Evolutionary conservation across 2,113 vertebrate genomes (phyloP).

Genomic region (Tympanuchus pallidicinctus): DNA sequence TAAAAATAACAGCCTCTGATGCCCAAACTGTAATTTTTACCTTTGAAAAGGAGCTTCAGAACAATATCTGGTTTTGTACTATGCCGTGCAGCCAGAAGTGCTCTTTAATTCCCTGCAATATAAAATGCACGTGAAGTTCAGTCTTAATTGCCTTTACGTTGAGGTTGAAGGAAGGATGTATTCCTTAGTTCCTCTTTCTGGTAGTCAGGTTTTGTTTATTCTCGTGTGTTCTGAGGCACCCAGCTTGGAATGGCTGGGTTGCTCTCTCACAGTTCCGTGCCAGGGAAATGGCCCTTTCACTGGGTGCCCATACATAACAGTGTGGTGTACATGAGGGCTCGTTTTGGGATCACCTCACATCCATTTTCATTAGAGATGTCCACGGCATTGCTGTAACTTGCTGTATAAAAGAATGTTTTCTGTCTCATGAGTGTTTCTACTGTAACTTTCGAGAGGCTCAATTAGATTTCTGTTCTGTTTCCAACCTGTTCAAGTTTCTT

Average conservation of each 20-base stretch:
- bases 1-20: not conserved
- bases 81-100: not conserved
- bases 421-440: not conserved
- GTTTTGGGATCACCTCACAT: not conserved
- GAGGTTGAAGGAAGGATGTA: not conserved
- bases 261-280: not conserved
- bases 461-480: conserved; percentile 30
- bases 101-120: not conserved
- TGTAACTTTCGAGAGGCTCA: not conserved
- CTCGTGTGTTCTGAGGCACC: not conserved
- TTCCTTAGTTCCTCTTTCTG: not conserved
- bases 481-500: conserved; percentile 57
- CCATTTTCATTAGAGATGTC: not conserved
- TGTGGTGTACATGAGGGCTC: not conserved
- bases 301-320: not conserved
- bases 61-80: not conserved
- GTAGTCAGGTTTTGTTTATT: not conserved
- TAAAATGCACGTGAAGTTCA: not conserved
- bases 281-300: not conserved
- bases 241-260: not conserved
- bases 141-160: not conserved
- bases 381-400: not conserved
- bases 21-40: not conserved
- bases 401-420: not conserved
- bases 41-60: not conserved